phyloP scores from a whole-genome alignment of 2,888 invertebrate species.

The Pristionchus fissidentatus region DNA sequence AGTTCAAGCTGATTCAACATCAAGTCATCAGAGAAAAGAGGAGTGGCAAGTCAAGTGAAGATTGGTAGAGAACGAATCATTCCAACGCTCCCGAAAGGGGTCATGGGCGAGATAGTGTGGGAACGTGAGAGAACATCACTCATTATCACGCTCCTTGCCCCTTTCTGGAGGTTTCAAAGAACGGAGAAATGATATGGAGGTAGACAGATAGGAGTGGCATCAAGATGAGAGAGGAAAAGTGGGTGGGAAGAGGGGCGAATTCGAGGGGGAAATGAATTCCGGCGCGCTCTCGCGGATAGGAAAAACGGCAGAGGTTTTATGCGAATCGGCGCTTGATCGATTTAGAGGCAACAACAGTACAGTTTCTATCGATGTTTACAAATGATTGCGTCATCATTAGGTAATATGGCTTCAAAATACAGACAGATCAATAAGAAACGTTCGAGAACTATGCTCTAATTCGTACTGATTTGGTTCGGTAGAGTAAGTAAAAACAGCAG shows the following conservation, averaged over 20 bases:
- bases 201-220: not conserved
- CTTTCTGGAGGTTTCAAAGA: not conserved
- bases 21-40: not conserved
- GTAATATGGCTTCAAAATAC: not conserved
- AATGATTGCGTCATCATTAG: too few relatives aligned
- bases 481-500: too few relatives aligned
- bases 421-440: not conserved
- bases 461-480: too few relatives aligned
- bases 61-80: not conserved
- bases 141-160: too few relatives aligned
- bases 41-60: not conserved
- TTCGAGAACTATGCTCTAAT: too few relatives aligned
- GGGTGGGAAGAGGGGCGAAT: not conserved
- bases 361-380: too few relatives aligned
- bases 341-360: too few relatives aligned
- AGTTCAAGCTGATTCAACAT: conserved; percentile 37
- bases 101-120: too few relatives aligned
- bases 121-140: too few relatives aligned
- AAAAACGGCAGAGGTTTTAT: conserved; percentile 1
- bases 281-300: not conserved
- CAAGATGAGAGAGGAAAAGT: not conserved
- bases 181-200: not conserved
- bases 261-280: conserved; percentile 11
- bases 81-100: not conserved
- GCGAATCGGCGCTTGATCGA: conserved; percentile 27